Conservation (phyloP, 2,888 invertebrate species). For the Xanthia togata region DNA sequence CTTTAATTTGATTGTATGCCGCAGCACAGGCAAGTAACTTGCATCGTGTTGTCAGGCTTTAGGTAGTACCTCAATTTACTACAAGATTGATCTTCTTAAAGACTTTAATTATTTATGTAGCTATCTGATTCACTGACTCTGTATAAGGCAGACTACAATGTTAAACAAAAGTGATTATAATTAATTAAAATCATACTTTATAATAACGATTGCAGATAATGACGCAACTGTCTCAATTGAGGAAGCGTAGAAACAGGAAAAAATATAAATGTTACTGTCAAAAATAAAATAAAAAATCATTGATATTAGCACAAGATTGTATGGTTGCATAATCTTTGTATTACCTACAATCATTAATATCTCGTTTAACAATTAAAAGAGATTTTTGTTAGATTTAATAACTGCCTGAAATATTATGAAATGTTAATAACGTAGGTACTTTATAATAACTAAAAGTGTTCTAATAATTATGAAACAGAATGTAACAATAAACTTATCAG, state of each 20-base stretch:
- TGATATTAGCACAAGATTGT: constrained; percentile 28
- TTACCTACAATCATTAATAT: constrained; percentile 19
- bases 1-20: no score
- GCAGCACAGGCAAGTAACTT: no score
- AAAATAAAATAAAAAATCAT: constrained; percentile 44
- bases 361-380: constrained; percentile 18
- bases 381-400: constrained; percentile 9
- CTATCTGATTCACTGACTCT: not conserved
- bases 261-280: constrained; percentile 8
- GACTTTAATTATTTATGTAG: not conserved
- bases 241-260: constrained; percentile 27
- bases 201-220: constrained; percentile 6
- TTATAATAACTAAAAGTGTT: not conserved
- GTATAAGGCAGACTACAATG: not conserved
- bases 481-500: constrained; percentile 10
- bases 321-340: constrained; percentile 29
- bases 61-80: not conserved
- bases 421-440: constrained; percentile 14
- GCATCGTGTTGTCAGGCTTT: no score
- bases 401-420: constrained; percentile 40
- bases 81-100: not conserved
- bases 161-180: not conserved
- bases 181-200: constrained; percentile 9
- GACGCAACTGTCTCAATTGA: constrained; percentile 29
- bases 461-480: constrained; percentile 20